A percentile compares a stretch with the other conserved stretches of the same genome.
These are phyloP conservation scores for Catamblyrhynchus diadema DNA, from an alignment of 2,797 vertebrate genomes.

Conservation along the genomic window DNA sequence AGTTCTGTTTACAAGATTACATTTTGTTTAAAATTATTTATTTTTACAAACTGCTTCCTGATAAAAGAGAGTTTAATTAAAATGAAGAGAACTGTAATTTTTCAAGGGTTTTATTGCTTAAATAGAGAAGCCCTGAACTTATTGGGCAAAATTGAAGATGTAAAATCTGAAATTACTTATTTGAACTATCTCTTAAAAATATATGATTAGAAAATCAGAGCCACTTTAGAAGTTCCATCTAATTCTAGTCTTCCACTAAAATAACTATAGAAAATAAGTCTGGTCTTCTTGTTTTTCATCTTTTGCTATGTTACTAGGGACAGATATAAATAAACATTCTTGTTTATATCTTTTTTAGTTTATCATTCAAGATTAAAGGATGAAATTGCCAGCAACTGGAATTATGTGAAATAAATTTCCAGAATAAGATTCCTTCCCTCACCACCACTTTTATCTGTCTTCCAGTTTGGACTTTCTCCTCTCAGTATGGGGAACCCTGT, in stretches of 20 bases:
- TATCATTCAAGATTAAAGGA: background rate
- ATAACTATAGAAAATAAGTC: background rate
- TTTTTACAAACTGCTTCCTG: background rate
- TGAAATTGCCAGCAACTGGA: background rate
- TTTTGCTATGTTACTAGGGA: background rate
- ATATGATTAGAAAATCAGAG: background rate
- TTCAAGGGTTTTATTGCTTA: background rate
- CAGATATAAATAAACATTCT: background rate
- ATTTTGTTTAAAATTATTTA: background rate
- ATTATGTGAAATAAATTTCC: background rate
- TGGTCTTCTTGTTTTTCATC: background rate
- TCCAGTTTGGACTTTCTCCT: background rate
- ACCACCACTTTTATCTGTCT: background rate
- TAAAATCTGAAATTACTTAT: background rate
- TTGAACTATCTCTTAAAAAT: background rate
- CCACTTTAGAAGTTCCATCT: background rate
- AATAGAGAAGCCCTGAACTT: background rate
- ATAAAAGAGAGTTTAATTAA: background rate
- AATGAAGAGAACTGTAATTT: background rate
- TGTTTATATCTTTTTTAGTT: background rate
- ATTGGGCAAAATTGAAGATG: fast-evolving
- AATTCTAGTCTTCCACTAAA: background rate
- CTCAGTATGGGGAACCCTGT: background rate
- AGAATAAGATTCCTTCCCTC: background rate
- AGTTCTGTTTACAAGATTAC: background rate